Evolutionary conservation across 2,797 vertebrate species (phyloP), one percentile per base, ranked within the genome.

Genomic region (Graptemys geographica): DNA sequence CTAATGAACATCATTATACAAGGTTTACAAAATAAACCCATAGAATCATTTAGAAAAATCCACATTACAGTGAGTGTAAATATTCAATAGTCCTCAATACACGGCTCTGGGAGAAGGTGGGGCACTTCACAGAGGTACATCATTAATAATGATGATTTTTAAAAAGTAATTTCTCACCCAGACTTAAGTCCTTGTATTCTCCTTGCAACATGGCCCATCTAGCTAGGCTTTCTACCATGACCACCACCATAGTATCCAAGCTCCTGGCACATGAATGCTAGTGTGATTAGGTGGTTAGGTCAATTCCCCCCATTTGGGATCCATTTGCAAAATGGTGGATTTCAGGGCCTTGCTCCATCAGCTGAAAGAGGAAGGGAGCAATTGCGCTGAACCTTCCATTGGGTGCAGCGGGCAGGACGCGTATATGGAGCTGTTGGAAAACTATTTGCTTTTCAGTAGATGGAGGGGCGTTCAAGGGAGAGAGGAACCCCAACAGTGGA

Each of bases 191-290:
- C 57, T 81, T n/a, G 56, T 65, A 62, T 53, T 8, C 53, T 57
- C 49, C 44, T 41, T 65, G 18, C 13, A 37, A 79, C 44, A 33
- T 7, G 69, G 33, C 65, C n/a, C 19, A 19, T 8, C 81, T 79
- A 5, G 15, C 5, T 11, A 52, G 72, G 69, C 7, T 18, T 72
- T 57, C 65, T 19, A 80, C 79, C 1, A 28, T 0, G 1, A 8
- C 55, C 2, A 2, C 11, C 49, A 25, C 52, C 81, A n/a, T 9
- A n/a, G 5, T 1, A 57, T 25, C 51, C 47, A 47, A 55, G 78
- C n/a, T 21, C 11, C 52, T 86, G 49, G 51, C 0, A 0, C 19
- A 78, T 86, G 31, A 55, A 37, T 15, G 78, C 65, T 53, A 37
- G 55, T 49, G 83, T n/a, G 86, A 65, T 0, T 44, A 78, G 27